Evolutionary conservation across 1,140 invertebrate genomes (phyloP).

Genomic region (Zaprionus ornatus): DNA sequence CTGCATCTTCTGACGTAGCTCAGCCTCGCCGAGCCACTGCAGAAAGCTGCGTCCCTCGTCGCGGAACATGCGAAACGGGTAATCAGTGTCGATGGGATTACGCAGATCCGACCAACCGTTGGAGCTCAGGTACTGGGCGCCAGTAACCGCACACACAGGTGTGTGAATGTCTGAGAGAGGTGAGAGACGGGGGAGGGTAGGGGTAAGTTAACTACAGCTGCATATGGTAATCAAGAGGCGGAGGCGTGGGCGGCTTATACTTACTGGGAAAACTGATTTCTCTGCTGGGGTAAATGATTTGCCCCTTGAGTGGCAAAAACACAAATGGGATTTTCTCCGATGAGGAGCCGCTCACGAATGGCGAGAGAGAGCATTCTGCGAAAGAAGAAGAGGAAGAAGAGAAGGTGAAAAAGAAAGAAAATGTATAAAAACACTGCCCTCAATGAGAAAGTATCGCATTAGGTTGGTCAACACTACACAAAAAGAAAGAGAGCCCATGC

Average conservation of each 20-base stretch:
- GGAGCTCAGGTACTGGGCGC: constrained; percentile 90
- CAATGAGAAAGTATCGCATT: constrained; percentile 58
- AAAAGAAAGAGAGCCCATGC: neutral
- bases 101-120: constrained; percentile 91
- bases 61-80: constrained; percentile 91
- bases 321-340: constrained; percentile 93
- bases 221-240: constrained; percentile 6
- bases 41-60: constrained; percentile 92
- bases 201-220: neutral
- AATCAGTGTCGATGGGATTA: constrained; percentile 90
- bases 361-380: constrained; percentile 91
- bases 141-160: constrained; percentile 94
- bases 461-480: constrained; percentile 23
- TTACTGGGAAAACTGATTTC: constrained; percentile 93
- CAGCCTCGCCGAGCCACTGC: constrained; percentile 93
- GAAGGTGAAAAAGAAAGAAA: constrained; percentile 6
- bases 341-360: constrained; percentile 90
- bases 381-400: constrained; percentile 26
- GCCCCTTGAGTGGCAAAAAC: constrained; percentile 91
- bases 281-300: constrained; percentile 93
- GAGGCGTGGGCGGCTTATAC: constrained; percentile 49
- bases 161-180: constrained; percentile 87
- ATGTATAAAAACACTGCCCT: constrained; percentile 16
- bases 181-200: neutral
- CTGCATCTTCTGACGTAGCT: constrained; percentile 89